Base-by-base conservation (phyloP, 35 echinoderm and acorn worm species). In the Nesometra sesokonis region DNA sequence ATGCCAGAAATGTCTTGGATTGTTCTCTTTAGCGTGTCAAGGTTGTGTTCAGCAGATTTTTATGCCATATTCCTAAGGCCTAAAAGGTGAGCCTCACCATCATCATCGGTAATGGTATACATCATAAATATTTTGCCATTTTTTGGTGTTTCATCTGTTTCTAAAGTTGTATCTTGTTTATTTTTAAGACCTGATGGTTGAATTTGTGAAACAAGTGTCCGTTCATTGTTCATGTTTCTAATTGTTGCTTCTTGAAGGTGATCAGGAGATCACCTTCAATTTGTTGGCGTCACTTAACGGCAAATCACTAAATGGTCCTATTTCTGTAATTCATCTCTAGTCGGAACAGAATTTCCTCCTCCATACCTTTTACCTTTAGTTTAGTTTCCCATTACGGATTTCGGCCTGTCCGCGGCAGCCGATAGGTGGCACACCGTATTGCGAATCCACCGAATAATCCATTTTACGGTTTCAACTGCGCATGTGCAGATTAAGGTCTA, bases 81-180 rank as follows among this genome's bases (percentile, higher is more conserved):
- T 37, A 82, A 17, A 5, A 88, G 23, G 82, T 82, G 37, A 37
- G 34, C 17, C 5, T 82, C 40, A 11, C 78, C 78, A 11, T 88
- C 87, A 32, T 81, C 35, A 32, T 88, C 87, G 8, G 78, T 87
- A 7, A 57, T n/a, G 8, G 87, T 39, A 32, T 88, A 88, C 5
- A 79, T 82, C 85, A 87, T 87, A 78, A 33, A 87, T 0, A 78
- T 78, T 35, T 87, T 77, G 11, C 3, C 85, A 0, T 78, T 1
- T 9, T 87, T 78, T 35, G 85, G 85, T 2, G 85, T 87, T 37
- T 87, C 85, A 79, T 87, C 85, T 4, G 85, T 78, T 29, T 77
- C 32, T 29, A 87, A 13, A 0, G 85, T 87, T 34, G 76, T 78
- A 36, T 87, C 33, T n/a, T n/a, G n/a, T 35, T 78, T 87, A 3